Evolutionary conservation across 2,113 vertebrate genomes (phyloP), one percentile per base, ranked within the genome.

Genomic region (Chloropsis cyanopogon): DNA sequence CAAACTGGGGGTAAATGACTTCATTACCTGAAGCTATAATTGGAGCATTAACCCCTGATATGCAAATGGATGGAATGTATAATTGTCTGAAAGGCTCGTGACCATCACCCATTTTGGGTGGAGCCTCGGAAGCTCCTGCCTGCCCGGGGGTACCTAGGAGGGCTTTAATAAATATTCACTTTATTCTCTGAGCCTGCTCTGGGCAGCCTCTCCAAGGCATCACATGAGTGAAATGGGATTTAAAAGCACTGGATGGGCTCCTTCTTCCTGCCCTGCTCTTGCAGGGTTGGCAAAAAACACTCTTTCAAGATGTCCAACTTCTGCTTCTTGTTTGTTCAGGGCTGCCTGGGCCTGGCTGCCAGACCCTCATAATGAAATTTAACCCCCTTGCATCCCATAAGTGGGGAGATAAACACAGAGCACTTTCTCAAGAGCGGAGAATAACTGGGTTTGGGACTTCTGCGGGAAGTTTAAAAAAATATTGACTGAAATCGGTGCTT

Each of bases 321-420:
- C 13, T 84, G 78, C 63, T 88, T 66, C 76, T 65, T 6, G 1
- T 78, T 71, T 88, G 69, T 26, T 75, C 39, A 3, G 69, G 41
- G 86, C 19, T 35, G 71, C 80, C 66, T 25, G 14, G 31, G 19
- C 2, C 5, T 29, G 15, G n/a, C 76, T 73, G 44, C 41, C 54
- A 16, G 69, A 49, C 39, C 52, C 65, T 35, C n/a, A 2, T 4
- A 37, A 33, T 31, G 77, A 41, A 35, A 31, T 70, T 28, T 29
- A 53, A 50, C 6, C 64, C 13, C 26, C 21, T 46, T 22, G 37
- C 15, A 2, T 25, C 10, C 64, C 28, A 0, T 2, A 4, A 50
- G 52, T 46, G 82, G 70, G 88, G 26, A 29, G n/a, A 25, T 50
- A 50, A 72, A 86, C 72, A 19, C 3, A 11, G 24, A 47, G 57